Conservation (phyloP, 2,113 vertebrate species). For the Callithrix jacchus region DNA sequence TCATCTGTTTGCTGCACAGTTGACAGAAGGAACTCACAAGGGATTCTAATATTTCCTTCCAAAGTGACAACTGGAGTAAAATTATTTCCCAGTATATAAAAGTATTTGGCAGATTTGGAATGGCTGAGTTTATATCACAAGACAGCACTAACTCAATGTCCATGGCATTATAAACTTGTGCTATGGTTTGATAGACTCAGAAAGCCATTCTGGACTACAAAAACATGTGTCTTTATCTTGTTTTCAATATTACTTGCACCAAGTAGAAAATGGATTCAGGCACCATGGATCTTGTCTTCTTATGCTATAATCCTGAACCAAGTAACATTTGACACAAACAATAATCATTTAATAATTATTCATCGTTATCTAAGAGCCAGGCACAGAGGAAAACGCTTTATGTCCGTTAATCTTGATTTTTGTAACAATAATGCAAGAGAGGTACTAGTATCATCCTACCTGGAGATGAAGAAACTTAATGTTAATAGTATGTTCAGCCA, state of each 20-base stretch:
- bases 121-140: background rate
- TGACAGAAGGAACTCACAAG: background rate
- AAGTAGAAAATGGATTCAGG: background rate
- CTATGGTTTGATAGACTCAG: background rate
- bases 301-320: background rate
- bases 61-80: background rate
- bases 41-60: background rate
- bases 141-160: background rate
- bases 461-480: background rate
- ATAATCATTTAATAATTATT: background rate
- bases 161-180: accelerated
- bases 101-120: background rate
- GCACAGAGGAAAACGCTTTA: background rate
- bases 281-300: background rate
- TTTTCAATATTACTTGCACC: background rate
- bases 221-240: background rate
- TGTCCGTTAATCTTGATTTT: background rate
- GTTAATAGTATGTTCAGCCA: background rate
- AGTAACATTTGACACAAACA: background rate
- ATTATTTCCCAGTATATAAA: background rate
- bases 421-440: background rate
- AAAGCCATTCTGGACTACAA: background rate
- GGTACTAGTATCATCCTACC: background rate
- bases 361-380: background rate
- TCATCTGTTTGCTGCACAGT: background rate